Evolutionary conservation across 2,888 invertebrate genomes (phyloP).

Genomic region (Spodoptera picta): DNA sequence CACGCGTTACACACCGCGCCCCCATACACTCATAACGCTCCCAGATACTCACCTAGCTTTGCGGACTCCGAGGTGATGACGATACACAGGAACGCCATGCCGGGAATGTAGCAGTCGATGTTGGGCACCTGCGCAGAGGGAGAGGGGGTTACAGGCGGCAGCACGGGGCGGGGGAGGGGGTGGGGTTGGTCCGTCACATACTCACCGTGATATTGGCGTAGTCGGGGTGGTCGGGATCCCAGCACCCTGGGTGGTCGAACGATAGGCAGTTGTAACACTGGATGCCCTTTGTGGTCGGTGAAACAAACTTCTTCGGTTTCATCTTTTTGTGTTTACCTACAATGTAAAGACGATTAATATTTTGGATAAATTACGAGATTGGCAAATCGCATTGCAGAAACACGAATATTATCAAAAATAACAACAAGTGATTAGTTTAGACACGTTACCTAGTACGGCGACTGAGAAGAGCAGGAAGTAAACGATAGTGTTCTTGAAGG

Average conservation of each 20-base stretch:
- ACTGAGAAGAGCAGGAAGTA: conserved; percentile 72
- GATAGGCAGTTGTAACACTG: conserved; percentile 86
- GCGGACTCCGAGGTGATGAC: conserved; percentile 84
- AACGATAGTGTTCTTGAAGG: conserved; percentile 64
- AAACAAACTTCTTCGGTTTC: conserved; percentile 80
- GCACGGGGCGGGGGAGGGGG: background rate
- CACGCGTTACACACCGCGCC: conserved; percentile 4
- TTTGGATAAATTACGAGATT: too few relatives aligned
- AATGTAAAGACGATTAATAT: background rate
- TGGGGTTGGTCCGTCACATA: background rate
- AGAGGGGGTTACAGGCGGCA: background rate
- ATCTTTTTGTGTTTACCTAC: conserved; percentile 81
- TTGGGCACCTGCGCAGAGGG: conserved; percentile 75
- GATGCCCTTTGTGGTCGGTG: conserved; percentile 78
- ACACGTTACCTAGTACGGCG: conserved; percentile 70
- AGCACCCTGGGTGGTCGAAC: conserved; percentile 85
- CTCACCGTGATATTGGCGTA: conserved; percentile 81
- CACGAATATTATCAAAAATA: too few relatives aligned
- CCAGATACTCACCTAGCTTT: conserved; percentile 73
- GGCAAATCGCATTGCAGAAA: too few relatives aligned
- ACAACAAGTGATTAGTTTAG: background rate
- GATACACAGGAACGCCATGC: conserved; percentile 83
- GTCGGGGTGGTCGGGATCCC: conserved; percentile 86
- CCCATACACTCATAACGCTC: background rate
- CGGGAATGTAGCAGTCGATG: conserved; percentile 86